Evolutionary conservation across 2,888 invertebrate genomes (phyloP).

Genomic region (Latheticus oryzae): DNA sequence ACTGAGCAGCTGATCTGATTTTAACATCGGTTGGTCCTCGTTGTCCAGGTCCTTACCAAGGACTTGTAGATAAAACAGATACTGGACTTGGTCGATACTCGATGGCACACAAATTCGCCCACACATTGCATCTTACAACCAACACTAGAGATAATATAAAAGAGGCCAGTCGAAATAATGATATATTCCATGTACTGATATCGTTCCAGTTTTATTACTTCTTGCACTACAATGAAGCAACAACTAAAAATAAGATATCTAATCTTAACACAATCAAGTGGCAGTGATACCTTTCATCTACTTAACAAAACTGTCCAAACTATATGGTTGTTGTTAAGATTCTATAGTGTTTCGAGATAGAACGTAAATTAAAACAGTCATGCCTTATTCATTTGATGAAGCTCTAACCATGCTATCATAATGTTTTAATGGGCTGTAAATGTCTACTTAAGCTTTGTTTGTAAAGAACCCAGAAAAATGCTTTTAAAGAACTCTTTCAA

Average conservation of each 20-base stretch:
- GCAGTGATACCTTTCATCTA: conserved; percentile 50
- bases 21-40: conserved; percentile 49
- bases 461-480: conserved; percentile 44
- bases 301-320: conserved; percentile 50
- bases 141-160: conserved; percentile 36
- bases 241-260: conserved; percentile 29
- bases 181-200: conserved; percentile 22
- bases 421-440: conserved; percentile 55
- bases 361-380: conserved; percentile 57
- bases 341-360: conserved; percentile 49
- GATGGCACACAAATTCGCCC: conserved; percentile 49
- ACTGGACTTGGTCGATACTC: conserved; percentile 31
- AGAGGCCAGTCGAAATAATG: conserved; percentile 41
- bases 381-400: conserved; percentile 59
- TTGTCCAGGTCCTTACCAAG: conserved; percentile 53
- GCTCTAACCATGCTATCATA: conserved; percentile 50
- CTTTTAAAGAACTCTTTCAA: conserved; percentile 22
- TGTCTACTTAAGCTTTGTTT: conserved; percentile 53
- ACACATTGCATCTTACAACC: conserved; percentile 38
- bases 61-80: conserved; percentile 46
- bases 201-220: conserved; percentile 9
- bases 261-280: conserved; percentile 50
- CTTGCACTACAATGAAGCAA: not conserved
- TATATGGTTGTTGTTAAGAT: conserved; percentile 49
- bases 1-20: conserved; percentile 50